Percentiles rank a stretch among this genome's conserved stretches.
Conservation (phyloP, 2,113 vertebrate species). For the Plectropomus leopardus region DNA sequence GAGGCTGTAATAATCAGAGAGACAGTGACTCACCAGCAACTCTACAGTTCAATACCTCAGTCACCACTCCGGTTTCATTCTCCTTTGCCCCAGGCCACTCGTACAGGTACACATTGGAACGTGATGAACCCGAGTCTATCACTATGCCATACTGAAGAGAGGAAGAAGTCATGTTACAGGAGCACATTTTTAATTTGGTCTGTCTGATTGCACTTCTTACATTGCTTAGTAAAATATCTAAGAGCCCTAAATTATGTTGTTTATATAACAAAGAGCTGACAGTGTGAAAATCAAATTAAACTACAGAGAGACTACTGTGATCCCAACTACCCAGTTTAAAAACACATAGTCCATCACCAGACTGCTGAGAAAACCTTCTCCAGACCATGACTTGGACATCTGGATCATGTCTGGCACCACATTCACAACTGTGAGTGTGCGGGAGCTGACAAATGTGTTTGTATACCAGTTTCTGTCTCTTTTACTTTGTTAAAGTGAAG, state of each 20-base stretch:
- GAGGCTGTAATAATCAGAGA: background rate
- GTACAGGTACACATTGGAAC: constrained; percentile 94
- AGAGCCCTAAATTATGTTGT: background rate
- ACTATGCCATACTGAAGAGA: constrained; percentile 92
- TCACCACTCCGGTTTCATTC: constrained; percentile 94
- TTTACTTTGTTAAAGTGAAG: background rate
- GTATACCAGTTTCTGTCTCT: background rate
- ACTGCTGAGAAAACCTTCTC: background rate
- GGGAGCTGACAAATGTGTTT: background rate
- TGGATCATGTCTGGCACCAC: constrained; percentile 5
- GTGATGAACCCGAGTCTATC: constrained; percentile 95
- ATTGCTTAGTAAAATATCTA: background rate
- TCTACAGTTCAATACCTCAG: constrained; percentile 85
- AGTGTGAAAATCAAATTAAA: background rate
- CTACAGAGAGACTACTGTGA: background rate
- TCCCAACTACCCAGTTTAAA: background rate
- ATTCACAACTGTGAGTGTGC: background rate
- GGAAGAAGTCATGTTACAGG: background rate
- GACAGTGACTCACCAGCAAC: constrained; percentile 86
- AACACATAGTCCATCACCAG: background rate
- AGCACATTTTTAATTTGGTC: background rate
- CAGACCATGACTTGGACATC: constrained; percentile 1
- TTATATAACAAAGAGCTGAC: background rate
- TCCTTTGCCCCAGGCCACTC: constrained; percentile 95
- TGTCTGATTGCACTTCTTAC: background rate